Percentiles rank a stretch among this genome's conserved stretches.
These are phyloP conservation scores for Pedetes capensis DNA, from an alignment of 2,113 vertebrate species.

Conservation along the genomic window DNA sequence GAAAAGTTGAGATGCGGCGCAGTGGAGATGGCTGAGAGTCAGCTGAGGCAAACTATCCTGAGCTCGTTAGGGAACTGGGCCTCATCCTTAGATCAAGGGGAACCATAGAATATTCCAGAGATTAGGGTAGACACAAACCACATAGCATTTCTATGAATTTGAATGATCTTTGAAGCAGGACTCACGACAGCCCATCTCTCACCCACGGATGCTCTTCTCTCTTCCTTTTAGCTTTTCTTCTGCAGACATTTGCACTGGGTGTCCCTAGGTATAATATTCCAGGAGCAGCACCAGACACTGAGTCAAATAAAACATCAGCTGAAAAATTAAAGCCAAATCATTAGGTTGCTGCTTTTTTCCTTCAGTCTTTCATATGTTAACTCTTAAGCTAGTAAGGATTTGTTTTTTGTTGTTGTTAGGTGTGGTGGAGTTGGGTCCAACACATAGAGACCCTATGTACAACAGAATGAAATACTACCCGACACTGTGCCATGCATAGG, in stretches of 20 bases:
- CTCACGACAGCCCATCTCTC: background rate
- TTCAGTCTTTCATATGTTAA: background rate
- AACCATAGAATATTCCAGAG: background rate
- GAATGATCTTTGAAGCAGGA: background rate
- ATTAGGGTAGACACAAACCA: background rate
- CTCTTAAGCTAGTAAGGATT: background rate
- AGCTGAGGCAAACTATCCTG: too few species aligned
- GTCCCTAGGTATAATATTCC: background rate
- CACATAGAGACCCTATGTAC: too few species aligned
- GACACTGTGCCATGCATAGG: too few species aligned
- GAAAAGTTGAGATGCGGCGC: background rate
- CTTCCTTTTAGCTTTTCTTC: constrained; percentile 34
- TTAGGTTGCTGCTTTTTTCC: background rate
- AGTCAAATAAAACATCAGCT: background rate
- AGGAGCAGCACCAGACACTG: background rate
- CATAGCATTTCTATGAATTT: background rate
- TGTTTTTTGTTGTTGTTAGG: too few species aligned
- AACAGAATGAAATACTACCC: too few species aligned
- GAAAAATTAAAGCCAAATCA: background rate
- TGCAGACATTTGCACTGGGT: background rate
- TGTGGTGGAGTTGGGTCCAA: too few species aligned
- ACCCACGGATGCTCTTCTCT: background rate
- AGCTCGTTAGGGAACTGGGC: background rate
- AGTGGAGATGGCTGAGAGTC: background rate
- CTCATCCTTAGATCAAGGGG: background rate